Evolutionary conservation across 2,113 vertebrate species (phyloP), one percentile per base, ranked within the genome.

Genomic region (Aspiorhynchus laticeps): DNA sequence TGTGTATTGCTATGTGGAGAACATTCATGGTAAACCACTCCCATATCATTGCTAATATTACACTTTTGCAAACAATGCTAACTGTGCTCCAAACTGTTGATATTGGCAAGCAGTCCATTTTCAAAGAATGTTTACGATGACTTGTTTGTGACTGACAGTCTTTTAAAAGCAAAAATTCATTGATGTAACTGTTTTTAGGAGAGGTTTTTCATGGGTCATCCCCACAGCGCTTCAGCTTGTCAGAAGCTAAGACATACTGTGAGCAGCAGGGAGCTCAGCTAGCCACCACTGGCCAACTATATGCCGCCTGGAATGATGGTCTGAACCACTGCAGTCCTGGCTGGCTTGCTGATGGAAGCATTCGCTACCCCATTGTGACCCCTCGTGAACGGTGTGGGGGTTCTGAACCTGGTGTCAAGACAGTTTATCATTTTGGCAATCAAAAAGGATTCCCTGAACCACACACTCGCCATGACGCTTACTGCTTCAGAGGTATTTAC

Each of bases 261-360:
- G 90, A 84, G 90, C 93, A 89, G 3, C 91, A 94, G 12, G 96
- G 95, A 0, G 94, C 96, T 0, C 91, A 93, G 84, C 92, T 99
- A 19, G 97, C 97, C 10, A 96, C 94, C 28, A 96, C 97, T 0
- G 96, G 96, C 73, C 97, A 99, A 92, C 94, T 99, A 0, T 97
- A 98, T 0, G 96, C 96, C 0, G 97, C 97, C 15, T 99, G 97
- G 97, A 97, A 91, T 0, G 94, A 94, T 0, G 98, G 97, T 14
- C 91, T 98, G 90, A 95, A 98, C 84, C 95, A 95, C 91, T 99
- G 97, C 93, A 97, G 94, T 90, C 97, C 97, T 0, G 98, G 98
- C 19, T 99, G 98, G 98, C 92, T 99, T 88, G 96, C 96, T 0
- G 98, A 99, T 0, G 96, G 97, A 85, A 99, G 98, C 0, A 97